These are phyloP conservation scores for Saxidomus purpurata DNA, from an alignment of 1,140 invertebrate species.

Conservation along the genomic window DNA sequence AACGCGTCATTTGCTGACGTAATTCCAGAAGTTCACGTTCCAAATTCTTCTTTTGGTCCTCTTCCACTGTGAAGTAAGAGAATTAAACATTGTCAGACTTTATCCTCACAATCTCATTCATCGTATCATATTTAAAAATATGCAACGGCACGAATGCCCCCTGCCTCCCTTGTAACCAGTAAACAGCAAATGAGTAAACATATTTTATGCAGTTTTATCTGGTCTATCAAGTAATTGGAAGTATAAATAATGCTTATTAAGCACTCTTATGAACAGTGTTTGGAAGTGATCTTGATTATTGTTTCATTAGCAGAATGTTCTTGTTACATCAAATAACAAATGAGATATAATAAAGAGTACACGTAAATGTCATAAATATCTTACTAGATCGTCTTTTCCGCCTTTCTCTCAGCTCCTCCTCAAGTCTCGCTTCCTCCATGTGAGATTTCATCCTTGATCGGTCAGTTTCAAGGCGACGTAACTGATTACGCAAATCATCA, in stretches of 20 bases:
- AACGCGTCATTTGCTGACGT: conserved; percentile 77
- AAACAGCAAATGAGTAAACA: no score
- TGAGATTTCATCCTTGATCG: conserved; percentile 72
- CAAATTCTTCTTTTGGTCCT: conserved; percentile 77
- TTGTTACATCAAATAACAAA: no score
- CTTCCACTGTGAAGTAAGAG: conserved; percentile 72
- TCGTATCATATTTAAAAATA: neutral
- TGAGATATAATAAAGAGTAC: no score
- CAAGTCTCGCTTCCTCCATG: conserved; percentile 78
- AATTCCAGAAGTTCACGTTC: conserved; percentile 82
- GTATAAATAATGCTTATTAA: no score
- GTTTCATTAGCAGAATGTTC: no score
- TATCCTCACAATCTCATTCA: neutral
- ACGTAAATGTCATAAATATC: neutral
- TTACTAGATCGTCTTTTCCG: conserved; percentile 77
- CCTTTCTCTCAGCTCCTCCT: conserved; percentile 80
- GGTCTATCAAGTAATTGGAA: no score
- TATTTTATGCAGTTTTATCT: no score
- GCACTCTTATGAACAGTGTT: no score
- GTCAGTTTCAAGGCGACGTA: conserved; percentile 80
- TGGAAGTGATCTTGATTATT: no score
- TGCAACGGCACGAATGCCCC: no score
- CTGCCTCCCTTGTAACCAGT: no score
- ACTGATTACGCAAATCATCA: conserved; percentile 80
- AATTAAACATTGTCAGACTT: neutral